Evolutionary conservation across 2,113 vertebrate genomes (phyloP), one percentile per base, ranked within the genome.

Genomic region (Gobiocypris rarus): DNA sequence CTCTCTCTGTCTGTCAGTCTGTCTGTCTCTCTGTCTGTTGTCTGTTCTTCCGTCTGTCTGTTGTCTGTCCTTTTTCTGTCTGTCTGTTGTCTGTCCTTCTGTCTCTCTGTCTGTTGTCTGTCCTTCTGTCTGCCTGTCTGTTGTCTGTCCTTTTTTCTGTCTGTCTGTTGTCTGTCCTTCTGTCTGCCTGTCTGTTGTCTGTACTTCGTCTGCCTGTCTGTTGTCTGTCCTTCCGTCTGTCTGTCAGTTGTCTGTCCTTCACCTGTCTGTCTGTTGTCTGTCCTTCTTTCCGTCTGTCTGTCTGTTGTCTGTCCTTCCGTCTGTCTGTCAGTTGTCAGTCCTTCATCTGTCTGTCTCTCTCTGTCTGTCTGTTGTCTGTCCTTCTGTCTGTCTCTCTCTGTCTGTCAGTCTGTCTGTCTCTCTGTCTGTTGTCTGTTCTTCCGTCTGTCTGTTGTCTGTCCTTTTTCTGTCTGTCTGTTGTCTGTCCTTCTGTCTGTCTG

Each of bases 201-300:
- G n/a, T n/a, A n/a, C 0, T 11, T 10, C 0, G 0, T 17, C 15
- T 17, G 0, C 17, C 50, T 6, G 0, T 17, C 50, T 2, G 0
- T 52, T 0, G 0, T 52, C 5, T 5, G 5, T 52, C 15, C 17
- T 0, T 52, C 50, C 0, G 0, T 52, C 5, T 1, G 1, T 52
- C 48, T 15, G 1, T 17, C 14, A 13, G 0, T 50, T 5, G 0
- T 15, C 48, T 1, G 0, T 50, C 48, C 1, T 1, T 50, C 48
- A 0, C 0, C 14, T 15, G 0, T 52, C 48, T 17, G 0, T 52
- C 48, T 6, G 0, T 52, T 52, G 1, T 17, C 5, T 17, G 0
- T 50, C 14, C 5, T 0, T 5, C 48, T 15, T 0, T 50, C 50
- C 2, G 1, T 52, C 50, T 15, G 0, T 15, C 15, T 52, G 0